Conservation (phyloP, 2,113 vertebrate genomes). For the Meriones unguiculatus region DNA sequence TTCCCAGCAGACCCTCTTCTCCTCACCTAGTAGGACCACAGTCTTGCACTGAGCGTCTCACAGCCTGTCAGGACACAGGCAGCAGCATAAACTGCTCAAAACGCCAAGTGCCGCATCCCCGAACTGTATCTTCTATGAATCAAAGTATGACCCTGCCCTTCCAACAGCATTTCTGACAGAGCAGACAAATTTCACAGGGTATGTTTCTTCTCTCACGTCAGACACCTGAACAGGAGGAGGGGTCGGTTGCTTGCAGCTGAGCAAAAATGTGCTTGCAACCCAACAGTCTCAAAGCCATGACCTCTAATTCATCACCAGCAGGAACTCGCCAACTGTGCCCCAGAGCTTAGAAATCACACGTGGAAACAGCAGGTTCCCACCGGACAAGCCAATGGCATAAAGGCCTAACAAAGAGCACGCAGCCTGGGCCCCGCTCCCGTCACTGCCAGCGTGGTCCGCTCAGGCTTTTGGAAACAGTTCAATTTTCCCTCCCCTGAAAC, state of each 20-base stretch:
- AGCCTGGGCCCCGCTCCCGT: neutral
- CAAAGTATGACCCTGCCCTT: neutral
- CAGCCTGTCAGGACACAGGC: neutral
- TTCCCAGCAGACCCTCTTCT: neutral
- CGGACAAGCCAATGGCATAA: accelerated
- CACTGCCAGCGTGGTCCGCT: neutral
- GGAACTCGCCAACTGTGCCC: neutral
- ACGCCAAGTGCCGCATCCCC: neutral
- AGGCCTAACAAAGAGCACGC: neutral
- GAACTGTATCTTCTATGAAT: neutral
- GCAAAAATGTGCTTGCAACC: neutral
- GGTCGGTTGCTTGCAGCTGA: neutral
- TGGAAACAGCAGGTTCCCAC: accelerated
- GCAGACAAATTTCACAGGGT: neutral
- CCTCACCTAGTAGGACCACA: neutral
- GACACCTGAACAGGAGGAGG: neutral
- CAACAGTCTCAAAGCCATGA: neutral
- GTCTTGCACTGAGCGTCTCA: neutral
- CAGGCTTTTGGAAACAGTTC: neutral
- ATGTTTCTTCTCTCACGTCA: neutral
- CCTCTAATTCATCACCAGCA: neutral
- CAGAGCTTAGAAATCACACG: neutral
- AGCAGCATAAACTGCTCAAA: neutral
- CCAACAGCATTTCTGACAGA: neutral
- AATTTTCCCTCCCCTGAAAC: neutral